These are phyloP conservation scores for Zelostemma sp. DNA, from an alignment of 1,140 invertebrate genomes.

Conservation along the genomic window DNA sequence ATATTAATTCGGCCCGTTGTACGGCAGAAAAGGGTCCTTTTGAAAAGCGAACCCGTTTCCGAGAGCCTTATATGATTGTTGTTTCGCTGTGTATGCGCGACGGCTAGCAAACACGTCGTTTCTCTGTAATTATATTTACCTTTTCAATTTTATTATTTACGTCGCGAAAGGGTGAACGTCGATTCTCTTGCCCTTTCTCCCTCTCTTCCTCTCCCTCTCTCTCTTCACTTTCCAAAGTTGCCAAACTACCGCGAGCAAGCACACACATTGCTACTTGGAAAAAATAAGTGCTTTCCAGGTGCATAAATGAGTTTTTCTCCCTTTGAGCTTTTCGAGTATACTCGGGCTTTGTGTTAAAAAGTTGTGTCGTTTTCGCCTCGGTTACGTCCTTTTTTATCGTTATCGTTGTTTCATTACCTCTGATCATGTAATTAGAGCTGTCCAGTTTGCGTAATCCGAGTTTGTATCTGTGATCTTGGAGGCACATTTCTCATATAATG, in stretches of 20 bases:
- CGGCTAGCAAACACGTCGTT: conserved; percentile 40
- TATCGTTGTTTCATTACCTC: conserved; percentile 5
- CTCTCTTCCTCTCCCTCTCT: background rate
- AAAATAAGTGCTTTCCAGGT: background rate
- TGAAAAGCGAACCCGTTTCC: conserved; percentile 30
- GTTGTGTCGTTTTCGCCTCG: background rate
- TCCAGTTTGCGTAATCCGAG: conserved; percentile 21
- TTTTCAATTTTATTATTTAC: conserved; percentile 56
- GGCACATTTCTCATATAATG: conserved; percentile 21
- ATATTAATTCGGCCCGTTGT: conserved; percentile 52
- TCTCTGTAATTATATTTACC: conserved; percentile 55
- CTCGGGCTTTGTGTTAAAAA: background rate
- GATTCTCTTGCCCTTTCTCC: conserved; percentile 15
- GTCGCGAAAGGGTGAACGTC: conserved; percentile 37
- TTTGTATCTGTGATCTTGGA: conserved; percentile 29
- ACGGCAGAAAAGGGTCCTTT: conserved; percentile 30
- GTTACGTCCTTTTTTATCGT: background rate
- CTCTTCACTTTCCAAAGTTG: background rate
- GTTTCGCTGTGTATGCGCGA: conserved; percentile 24
- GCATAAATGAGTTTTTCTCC: background rate
- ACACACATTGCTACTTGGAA: too few relatives aligned
- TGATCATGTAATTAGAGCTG: background rate
- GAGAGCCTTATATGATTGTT: conserved; percentile 48
- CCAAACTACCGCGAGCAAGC: background rate
- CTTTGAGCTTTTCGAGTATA: background rate